Evolutionary conservation across 2,113 vertebrate genomes (phyloP).

Genomic region (Barbus barbus): DNA sequence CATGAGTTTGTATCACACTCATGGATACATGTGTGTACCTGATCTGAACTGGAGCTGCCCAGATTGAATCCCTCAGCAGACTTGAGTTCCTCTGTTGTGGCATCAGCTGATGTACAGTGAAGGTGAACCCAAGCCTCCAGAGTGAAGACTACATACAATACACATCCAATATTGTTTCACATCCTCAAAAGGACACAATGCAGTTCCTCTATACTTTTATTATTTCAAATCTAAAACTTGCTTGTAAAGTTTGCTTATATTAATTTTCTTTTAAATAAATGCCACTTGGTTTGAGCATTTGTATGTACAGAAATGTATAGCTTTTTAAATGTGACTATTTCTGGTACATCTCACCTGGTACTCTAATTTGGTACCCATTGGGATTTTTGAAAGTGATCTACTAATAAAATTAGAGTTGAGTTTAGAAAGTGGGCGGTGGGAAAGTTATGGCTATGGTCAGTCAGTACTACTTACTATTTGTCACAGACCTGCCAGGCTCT

Average conservation of each 20-base stretch:
- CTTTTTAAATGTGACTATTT: not conserved
- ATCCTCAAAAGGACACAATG: not conserved
- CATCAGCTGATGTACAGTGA: not conserved
- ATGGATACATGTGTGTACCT: slow-evolving; percentile 9
- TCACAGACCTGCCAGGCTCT: too few relatives aligned
- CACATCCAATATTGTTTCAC: not conserved
- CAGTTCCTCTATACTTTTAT: not conserved
- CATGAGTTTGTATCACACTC: too few relatives aligned
- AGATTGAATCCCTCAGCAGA: not conserved
- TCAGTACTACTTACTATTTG: too few relatives aligned
- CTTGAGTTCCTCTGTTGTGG: not conserved
- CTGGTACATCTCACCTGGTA: slow-evolving; percentile 11
- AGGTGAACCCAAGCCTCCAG: slow-evolving; percentile 45
- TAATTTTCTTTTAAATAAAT: not conserved
- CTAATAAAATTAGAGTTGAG: not conserved
- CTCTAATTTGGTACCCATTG: not conserved
- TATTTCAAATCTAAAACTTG: not conserved
- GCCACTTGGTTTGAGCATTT: not conserved
- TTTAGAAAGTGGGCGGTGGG: not conserved
- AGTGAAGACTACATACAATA: slow-evolving; percentile 41
- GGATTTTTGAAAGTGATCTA: not conserved
- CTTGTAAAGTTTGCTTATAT: not conserved
- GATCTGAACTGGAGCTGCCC: not conserved
- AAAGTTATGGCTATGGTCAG: not conserved
- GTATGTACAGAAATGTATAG: not conserved